Base-by-base conservation (phyloP, 2,888 invertebrate species). In the Eutolmus rufibarbis region DNA sequence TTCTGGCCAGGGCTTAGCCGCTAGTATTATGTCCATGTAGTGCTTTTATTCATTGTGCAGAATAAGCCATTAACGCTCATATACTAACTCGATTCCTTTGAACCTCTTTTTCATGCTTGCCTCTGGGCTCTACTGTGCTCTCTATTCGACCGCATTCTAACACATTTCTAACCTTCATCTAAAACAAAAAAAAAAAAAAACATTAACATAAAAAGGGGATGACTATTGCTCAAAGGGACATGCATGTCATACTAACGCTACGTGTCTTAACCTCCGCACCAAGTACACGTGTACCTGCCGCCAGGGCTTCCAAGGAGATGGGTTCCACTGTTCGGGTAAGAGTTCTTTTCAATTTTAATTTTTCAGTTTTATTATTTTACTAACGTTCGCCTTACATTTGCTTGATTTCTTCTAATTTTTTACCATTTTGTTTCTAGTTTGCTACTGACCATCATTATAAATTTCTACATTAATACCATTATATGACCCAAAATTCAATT, bases 201-300 rank as follows among this genome's bases (percentile, higher is more conserved):
- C 23, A 57, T 66, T 74, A 74, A 79, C 46, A 86, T 66, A 66
- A 51, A 86, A 89, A 89, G 89, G 89, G 56, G 89, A 89, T 92
- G 97, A 97, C 94, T 97, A 97, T 94, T 97, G 97, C 94, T 96
- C 96, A 91, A 95, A 95, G 94, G 97, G 97, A 87, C 96, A 97
- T 93, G 95, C 95, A 91, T 98, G 98, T 93, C 97, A 98, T 92
- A 94, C 95, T 91, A 98, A 98, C 93, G 97, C 98, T 88, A 96
- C 97, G 89, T 98, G 98, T 94, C 95, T 96, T 94, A 98, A 98
- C 94, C 95, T 97, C 91, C 96, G 96, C 93, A 97, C 97, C 90
- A 97, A 96, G 91, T 98, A 97, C 93, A 95, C 96, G 91, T 98
- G 98, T 94, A 96, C 97, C 91, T 98, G 98, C 93, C 96, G 96